Conservation (phyloP, 2,888 invertebrate species). For the Hanleya hanleyi region DNA sequence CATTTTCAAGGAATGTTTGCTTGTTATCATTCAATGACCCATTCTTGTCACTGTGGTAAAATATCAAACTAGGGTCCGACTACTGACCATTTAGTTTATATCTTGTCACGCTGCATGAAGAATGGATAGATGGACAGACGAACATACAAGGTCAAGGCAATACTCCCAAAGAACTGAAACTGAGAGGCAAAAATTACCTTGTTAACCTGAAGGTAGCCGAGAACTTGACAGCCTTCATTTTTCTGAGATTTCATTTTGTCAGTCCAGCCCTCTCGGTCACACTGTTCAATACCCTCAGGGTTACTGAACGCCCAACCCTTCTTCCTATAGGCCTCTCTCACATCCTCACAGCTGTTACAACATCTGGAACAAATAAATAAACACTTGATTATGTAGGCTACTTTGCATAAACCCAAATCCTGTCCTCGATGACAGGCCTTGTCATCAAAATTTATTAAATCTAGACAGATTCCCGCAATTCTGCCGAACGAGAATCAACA, state of each 20-base stretch:
- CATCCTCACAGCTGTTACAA: constrained; percentile 97
- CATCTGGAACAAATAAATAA: constrained; percentile 80
- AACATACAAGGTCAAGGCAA: too few relatives aligned
- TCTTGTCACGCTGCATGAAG: too few relatives aligned
- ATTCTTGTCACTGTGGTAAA: too few relatives aligned
- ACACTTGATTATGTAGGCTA: background rate
- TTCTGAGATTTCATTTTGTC: constrained; percentile 86
- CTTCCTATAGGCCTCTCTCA: constrained; percentile 91
- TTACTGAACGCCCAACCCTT: constrained; percentile 91
- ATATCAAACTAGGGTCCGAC: too few relatives aligned
- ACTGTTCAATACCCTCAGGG: constrained; percentile 89
- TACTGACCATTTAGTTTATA: too few relatives aligned
- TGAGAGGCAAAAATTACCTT: constrained; percentile 77
- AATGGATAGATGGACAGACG: too few relatives aligned
- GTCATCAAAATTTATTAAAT: background rate
- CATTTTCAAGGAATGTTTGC: too few relatives aligned
- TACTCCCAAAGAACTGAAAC: too few relatives aligned
- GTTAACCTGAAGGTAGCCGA: constrained; percentile 95
- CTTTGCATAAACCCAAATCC: background rate
- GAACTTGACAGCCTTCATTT: constrained; percentile 95
- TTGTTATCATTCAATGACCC: too few relatives aligned
- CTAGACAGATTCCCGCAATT: background rate
- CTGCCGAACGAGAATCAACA: too few relatives aligned
- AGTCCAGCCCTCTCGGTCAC: constrained; percentile 86
- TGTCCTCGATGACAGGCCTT: background rate